A percentile compares a stretch with the other conserved stretches of the same genome.
Conservation (phyloP, 2,113 vertebrate genomes). For the Podiceps cristatus region DNA sequence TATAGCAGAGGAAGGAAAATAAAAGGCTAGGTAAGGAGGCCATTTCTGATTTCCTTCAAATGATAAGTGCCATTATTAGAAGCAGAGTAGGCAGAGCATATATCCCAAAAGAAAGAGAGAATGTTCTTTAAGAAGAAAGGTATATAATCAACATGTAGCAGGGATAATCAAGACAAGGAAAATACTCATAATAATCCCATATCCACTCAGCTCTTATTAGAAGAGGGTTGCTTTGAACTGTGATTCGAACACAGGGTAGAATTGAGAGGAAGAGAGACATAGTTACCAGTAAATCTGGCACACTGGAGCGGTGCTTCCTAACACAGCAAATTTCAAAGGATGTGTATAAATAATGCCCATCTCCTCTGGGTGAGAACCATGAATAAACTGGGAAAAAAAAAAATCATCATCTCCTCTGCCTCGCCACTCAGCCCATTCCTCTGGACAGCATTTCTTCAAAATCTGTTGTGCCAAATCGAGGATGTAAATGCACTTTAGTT, state of each 20-base stretch:
- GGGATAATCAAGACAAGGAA: neutral
- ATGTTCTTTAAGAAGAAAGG: neutral
- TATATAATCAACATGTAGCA: neutral
- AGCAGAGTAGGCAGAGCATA: neutral
- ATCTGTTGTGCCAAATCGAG: neutral
- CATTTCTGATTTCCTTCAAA: slow-evolving; percentile 7
- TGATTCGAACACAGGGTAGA: neutral
- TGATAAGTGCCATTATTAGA: neutral
- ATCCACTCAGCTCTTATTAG: neutral
- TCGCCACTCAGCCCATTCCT: neutral
- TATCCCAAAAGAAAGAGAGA: neutral
- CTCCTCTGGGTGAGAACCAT: neutral
- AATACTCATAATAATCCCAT: neutral
- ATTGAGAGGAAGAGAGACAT: neutral
- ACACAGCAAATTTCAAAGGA: neutral
- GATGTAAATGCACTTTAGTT: neutral
- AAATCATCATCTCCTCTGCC: neutral
- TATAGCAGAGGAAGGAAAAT: neutral
- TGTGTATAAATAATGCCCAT: neutral
- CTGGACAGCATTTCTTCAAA: neutral
- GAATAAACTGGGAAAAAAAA: neutral
- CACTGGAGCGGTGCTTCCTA: neutral
- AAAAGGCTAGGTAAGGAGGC: neutral
- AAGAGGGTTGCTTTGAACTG: neutral
- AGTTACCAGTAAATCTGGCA: neutral